phyloP scores from a whole-genome alignment of 2,797 vertebrate species.

The Siniperca obscura region DNA sequence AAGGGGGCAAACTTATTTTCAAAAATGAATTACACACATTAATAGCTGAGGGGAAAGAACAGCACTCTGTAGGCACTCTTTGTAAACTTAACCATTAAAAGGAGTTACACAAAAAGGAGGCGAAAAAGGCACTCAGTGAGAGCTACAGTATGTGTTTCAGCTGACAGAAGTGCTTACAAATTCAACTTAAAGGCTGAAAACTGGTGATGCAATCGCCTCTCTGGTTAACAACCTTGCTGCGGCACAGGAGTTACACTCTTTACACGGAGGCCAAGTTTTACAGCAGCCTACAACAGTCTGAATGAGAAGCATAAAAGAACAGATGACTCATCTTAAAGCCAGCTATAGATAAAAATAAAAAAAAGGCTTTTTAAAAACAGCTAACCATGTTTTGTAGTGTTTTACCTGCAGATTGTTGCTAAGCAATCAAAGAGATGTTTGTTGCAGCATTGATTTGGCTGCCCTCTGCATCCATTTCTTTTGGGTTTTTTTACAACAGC shows the following conservation, averaged over 20 bases:
- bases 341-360: background rate
- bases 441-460: background rate
- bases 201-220: constrained; percentile 3
- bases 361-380: constrained; percentile 16
- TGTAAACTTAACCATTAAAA: constrained; percentile 31
- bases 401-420: constrained; percentile 47
- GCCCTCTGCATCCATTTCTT: constrained; percentile 6
- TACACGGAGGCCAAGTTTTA: constrained; percentile 9
- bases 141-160: constrained; percentile 10
- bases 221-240: constrained; percentile 13
- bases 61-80: background rate
- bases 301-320: constrained; percentile 7
- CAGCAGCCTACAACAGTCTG: constrained; percentile 25
- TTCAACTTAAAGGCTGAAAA: constrained; percentile 32
- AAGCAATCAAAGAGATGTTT: constrained; percentile 35
- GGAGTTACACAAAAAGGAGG: background rate
- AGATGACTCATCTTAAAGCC: constrained; percentile 40
- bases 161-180: constrained; percentile 22
- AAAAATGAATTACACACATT: constrained; percentile 16
- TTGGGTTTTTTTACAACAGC: constrained; percentile 13
- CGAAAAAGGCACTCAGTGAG: background rate
- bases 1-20: background rate
- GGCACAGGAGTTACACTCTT: background rate
- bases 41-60: constrained; percentile 15
- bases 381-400: background rate